Percentiles rank a stretch among this genome's conserved stretches.
These are phyloP conservation scores for Pantherophis alleghaniensis DNA, from an alignment of 2,797 vertebrate species.

Conservation along the genomic window DNA sequence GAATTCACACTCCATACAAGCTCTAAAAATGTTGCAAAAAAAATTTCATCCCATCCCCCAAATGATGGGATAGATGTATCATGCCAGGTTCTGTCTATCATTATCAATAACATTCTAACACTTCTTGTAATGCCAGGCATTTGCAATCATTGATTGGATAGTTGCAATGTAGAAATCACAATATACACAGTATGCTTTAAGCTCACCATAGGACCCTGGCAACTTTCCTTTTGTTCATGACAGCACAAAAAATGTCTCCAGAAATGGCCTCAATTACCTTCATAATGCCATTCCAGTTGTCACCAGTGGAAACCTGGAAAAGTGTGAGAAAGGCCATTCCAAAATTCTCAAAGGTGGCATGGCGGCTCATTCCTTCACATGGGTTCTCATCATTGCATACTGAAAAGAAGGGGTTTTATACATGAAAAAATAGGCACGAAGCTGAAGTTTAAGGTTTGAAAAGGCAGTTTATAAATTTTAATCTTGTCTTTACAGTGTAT, in stretches of 20 bases:
- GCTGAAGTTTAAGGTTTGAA: background rate
- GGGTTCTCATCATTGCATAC: conserved; percentile 95
- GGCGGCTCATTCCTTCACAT: conserved; percentile 97
- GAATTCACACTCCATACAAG: background rate
- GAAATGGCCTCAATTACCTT: conserved; percentile 78
- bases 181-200: background rate
- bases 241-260: background rate
- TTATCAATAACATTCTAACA: background rate
- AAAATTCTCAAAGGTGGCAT: conserved; percentile 97
- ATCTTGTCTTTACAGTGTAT: background rate
- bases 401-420: conserved; percentile 52
- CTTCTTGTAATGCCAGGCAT: background rate
- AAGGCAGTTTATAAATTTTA: background rate
- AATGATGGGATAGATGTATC: background rate
- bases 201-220: background rate
- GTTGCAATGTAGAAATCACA: background rate
- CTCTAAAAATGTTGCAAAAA: conserved; percentile 7
- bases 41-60: background rate
- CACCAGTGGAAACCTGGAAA: conserved; percentile 96
- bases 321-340: conserved; percentile 98
- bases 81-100: background rate
- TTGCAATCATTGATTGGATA: background rate
- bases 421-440: background rate
- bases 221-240: conserved; percentile 6
- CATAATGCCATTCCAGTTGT: conserved; percentile 99